Base-by-base conservation (phyloP, 2,113 vertebrate species). In the Otis tarda region DNA sequence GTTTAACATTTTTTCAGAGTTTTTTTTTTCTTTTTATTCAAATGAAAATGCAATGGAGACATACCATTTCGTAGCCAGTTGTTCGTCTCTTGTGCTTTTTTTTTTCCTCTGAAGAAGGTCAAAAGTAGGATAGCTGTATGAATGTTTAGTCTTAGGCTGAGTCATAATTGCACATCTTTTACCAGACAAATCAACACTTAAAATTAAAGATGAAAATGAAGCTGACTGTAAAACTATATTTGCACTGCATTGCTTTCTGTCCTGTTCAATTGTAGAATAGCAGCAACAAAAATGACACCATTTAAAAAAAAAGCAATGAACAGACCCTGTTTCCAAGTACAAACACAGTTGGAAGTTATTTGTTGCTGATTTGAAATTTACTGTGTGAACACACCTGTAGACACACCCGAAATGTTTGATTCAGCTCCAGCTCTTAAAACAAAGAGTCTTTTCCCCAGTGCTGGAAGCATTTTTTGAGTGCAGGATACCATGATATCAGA, bases 121-220 rank as follows among this genome's bases (percentile, higher is more conserved):
- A 78, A 45, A 88, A 49, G 45, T 63, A 33, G 31, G 56, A 39
- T 83, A 78, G 63, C 68, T 43, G 15, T 41, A 45, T 28, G 83
- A 82, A 39, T 81, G 53, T 89, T 86, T 76, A 73, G 56, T 94
- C 77, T 92, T 76, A 41, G 50, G n/a, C 84, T 93, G 74, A 50
- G 39, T 83, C 84, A 75, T 61, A 94, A 94, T 69, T 93, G 83
- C 77, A 14, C 30, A 68, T 84, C 60, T 90, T 73, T 79, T 84
- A n/a, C 43, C 92, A 61, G 39, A 60, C 10, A 87, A 84, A 39
- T 61, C 60, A 69, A 52, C 16, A n/a, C 33, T 49, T 81, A 33
- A 17, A 68, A 79, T 82, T 84, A 85, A 96, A 73, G 79, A 80
- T 47, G 39, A 56, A 83, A 80, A 88, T 67, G 75, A 90, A 85